phyloP scores from a whole-genome alignment of 2,888 invertebrate genomes.

The Aricia artaxerxes region DNA sequence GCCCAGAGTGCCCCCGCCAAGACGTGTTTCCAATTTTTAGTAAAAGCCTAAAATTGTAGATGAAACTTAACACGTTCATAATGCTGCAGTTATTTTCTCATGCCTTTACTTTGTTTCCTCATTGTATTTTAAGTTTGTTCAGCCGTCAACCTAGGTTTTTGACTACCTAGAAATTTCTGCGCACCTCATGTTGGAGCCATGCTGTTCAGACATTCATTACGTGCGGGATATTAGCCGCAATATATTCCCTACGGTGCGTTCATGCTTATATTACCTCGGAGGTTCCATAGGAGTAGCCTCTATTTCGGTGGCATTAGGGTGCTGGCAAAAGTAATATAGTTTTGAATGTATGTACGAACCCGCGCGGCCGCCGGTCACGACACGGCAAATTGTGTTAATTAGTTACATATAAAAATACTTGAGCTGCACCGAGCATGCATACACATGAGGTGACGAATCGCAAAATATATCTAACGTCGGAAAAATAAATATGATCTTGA shows the following conservation, averaged over 20 bases:
- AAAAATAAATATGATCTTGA: not conserved
- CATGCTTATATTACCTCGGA: not conserved
- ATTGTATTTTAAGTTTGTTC: not conserved
- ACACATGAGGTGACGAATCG: conserved; percentile 18
- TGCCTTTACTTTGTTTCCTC: not conserved
- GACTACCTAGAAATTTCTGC: not conserved
- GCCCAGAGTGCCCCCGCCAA: no score
- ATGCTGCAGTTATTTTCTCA: not conserved
- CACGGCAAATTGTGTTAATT: conserved; percentile 27
- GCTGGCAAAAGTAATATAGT: not conserved
- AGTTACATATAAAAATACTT: conserved; percentile 27
- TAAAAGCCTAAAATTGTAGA: no score
- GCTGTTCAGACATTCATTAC: conserved; percentile 44
- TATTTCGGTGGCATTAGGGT: not conserved
- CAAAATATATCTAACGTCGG: conserved; percentile 14
- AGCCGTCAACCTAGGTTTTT: not conserved
- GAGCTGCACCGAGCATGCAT: not conserved
- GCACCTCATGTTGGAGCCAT: conserved; percentile 25
- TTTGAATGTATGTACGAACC: not conserved
- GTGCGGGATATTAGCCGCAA: conserved; percentile 45
- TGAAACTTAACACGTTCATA: no score
- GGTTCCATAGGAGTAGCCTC: not conserved
- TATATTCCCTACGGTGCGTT: conserved; percentile 37
- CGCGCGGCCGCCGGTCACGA: conserved; percentile 29
- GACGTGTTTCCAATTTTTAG: no score